Evolutionary conservation across 2,113 vertebrate species (phyloP).

Genomic region (Leuciscus idus): DNA sequence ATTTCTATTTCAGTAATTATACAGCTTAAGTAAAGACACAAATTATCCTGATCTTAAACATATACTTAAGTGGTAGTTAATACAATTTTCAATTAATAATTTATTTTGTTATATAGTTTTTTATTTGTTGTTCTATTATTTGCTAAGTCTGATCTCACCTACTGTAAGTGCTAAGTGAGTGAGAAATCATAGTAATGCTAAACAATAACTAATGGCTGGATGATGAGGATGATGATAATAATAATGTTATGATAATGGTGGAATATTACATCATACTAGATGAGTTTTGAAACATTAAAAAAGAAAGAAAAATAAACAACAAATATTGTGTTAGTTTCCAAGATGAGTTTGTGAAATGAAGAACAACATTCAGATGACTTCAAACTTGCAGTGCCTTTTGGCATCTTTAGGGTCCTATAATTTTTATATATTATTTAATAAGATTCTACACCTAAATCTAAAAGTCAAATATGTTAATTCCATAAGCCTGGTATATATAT

Average conservation of each 20-base stretch:
- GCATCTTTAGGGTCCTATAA: constrained; percentile 1
- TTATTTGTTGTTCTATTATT: neutral
- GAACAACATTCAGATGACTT: constrained; percentile 50
- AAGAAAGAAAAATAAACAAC: constrained; percentile 27
- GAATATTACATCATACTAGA: neutral
- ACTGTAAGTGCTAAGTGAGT: neutral
- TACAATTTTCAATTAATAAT: neutral
- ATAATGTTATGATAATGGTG: neutral
- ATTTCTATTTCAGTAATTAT: neutral
- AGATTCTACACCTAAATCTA: neutral
- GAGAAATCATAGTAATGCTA: too few species aligned
- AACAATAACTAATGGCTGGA: neutral
- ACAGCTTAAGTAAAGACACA: too few species aligned
- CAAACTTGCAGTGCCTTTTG: constrained; percentile 54
- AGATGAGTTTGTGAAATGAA: constrained; percentile 54
- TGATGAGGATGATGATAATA: neutral
- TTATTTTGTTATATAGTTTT: neutral
- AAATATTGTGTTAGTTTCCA: constrained; percentile 57
- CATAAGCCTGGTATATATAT: too few species aligned
- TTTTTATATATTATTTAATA: neutral
- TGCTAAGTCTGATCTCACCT: neutral
- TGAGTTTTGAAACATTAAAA: neutral
- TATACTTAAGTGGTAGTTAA: too few species aligned
- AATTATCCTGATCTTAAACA: too few species aligned
- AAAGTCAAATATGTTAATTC: neutral